These are phyloP conservation scores for Chrysolina americana DNA, from an alignment of 2,888 invertebrate species.

Conservation along the genomic window DNA sequence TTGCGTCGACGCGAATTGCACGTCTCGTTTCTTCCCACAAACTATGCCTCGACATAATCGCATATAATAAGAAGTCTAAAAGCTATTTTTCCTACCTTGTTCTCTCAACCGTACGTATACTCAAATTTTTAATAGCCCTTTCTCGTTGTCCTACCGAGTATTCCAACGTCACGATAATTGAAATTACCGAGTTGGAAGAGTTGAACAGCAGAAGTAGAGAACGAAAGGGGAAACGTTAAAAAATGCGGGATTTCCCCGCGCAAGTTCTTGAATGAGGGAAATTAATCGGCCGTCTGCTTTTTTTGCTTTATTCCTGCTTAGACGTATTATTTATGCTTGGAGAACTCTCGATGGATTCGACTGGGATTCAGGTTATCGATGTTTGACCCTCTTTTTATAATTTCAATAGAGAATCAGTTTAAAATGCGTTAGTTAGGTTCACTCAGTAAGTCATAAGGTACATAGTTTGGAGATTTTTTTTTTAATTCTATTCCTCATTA, in stretches of 20 bases:
- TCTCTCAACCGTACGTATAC: conserved; percentile 8
- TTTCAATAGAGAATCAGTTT: neutral
- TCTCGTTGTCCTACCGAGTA: conserved; percentile 13
- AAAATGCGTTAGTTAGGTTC: no score
- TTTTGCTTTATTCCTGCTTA: conserved; percentile 11
- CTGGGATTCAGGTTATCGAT: neutral
- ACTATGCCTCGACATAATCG: neutral
- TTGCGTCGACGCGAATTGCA: neutral
- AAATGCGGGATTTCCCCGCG: conserved; percentile 1
- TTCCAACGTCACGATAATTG: conserved; percentile 1
- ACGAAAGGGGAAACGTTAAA: conserved; percentile 13
- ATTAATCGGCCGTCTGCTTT: conserved; percentile 19
- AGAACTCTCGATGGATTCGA: neutral
- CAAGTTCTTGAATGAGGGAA: conserved; percentile 13
- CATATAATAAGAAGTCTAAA: neutral
- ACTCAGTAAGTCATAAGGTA: no score
- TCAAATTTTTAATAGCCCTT: conserved; percentile 4
- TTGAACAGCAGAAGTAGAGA: conserved; percentile 10
- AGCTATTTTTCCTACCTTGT: neutral
- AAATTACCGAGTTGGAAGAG: conserved; percentile 12
- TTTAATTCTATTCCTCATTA: no score
- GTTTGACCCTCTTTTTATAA: neutral
- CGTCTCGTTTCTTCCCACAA: neutral
- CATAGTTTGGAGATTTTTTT: no score
- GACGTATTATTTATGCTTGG: conserved; percentile 9